phyloP scores from a whole-genome alignment of 2,888 invertebrate genomes.

The Tachystola acroxantha region DNA sequence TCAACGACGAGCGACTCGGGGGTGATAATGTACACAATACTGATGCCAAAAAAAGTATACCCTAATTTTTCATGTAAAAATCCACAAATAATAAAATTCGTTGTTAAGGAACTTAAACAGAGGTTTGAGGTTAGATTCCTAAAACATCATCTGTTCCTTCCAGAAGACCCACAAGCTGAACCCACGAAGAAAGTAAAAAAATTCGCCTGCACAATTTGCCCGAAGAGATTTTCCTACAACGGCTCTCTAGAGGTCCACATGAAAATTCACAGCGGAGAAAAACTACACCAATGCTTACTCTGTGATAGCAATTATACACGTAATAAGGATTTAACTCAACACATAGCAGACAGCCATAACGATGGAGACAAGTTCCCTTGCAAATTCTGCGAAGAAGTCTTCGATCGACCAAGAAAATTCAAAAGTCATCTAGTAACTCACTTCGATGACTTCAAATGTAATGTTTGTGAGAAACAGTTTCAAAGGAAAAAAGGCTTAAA shows the following conservation, averaged over 20 bases:
- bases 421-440: conserved; percentile 54
- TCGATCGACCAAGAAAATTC: conserved; percentile 42
- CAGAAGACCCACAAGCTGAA: conserved; percentile 16
- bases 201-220: conserved; percentile 28
- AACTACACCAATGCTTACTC: conserved; percentile 42
- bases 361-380: conserved; percentile 42
- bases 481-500: conserved; percentile 55
- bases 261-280: conserved; percentile 44
- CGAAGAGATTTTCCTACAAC: conserved; percentile 38
- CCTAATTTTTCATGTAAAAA: too few relatives aligned
- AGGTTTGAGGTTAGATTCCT: too few relatives aligned
- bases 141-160: too few relatives aligned
- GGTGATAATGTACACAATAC: too few relatives aligned
- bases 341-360: conserved; percentile 39
- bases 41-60: too few relatives aligned
- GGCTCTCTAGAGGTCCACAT: conserved; percentile 43
- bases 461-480: conserved; percentile 50
- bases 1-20: too few relatives aligned
- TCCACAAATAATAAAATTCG: too few relatives aligned
- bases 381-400: conserved; percentile 39
- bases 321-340: conserved; percentile 52
- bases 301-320: conserved; percentile 42
- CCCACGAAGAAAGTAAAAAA: conserved; percentile 20
- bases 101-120: too few relatives aligned
- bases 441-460: conserved; percentile 50